Evolutionary conservation across 2,113 vertebrate species (phyloP).

Genomic region (Odontesthes bonariensis): DNA sequence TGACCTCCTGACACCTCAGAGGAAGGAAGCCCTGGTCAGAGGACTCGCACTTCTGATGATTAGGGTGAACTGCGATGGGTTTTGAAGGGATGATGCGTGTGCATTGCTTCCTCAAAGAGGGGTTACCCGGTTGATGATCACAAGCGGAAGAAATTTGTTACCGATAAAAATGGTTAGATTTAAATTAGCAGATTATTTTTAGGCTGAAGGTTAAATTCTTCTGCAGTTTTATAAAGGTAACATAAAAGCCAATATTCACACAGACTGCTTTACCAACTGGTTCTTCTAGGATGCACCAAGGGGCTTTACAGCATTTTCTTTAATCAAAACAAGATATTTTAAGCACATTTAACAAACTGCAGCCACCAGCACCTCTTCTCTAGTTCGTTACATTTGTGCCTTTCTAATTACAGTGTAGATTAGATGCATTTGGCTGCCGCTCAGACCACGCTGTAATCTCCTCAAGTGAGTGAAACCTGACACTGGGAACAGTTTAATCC

Average conservation of each 20-base stretch:
- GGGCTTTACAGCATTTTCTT: not conserved
- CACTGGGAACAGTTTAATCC: slow-evolving; percentile 37
- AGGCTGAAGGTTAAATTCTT: too few species aligned
- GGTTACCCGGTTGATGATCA: not conserved
- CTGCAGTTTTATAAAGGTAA: too few species aligned
- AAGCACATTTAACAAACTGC: not conserved
- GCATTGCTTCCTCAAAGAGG: slow-evolving; percentile 55
- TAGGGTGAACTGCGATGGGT: not conserved
- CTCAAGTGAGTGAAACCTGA: slow-evolving; percentile 31
- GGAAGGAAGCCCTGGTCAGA: slow-evolving; percentile 70
- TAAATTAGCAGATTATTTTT: too few species aligned
- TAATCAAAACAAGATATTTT: too few species aligned
- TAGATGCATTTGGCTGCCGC: not conserved
- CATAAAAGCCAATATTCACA: too few species aligned
- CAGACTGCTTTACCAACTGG: too few species aligned
- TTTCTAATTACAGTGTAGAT: slow-evolving; percentile 8
- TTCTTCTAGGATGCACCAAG: too few species aligned
- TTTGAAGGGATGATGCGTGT: not conserved
- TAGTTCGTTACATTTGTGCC: not conserved
- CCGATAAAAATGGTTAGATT: not conserved
- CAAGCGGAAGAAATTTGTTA: not conserved
- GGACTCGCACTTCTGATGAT: slow-evolving; percentile 2
- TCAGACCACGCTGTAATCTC: slow-evolving; percentile 5
- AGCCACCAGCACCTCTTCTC: not conserved
- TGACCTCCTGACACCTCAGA: slow-evolving; percentile 28